These are phyloP conservation scores for Lithophane socia DNA, from an alignment of 2,888 invertebrate genomes.

Conservation along the genomic window DNA sequence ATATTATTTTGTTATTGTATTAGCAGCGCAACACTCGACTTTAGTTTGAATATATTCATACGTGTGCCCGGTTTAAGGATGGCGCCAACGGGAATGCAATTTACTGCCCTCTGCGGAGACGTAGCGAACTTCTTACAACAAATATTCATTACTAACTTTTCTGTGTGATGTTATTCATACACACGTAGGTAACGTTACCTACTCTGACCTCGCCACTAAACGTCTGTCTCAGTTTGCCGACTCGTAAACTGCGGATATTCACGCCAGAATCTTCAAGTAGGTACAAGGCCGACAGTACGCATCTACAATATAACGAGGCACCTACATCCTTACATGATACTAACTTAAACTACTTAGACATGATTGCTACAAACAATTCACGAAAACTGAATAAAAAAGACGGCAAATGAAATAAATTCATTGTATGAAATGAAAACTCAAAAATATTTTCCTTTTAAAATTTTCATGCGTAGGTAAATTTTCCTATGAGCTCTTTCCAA, in stretches of 20 bases:
- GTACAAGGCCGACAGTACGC: slow-evolving; percentile 15
- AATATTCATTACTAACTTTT: slow-evolving; percentile 75
- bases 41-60: slow-evolving; percentile 42
- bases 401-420: background rate
- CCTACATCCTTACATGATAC: background rate
- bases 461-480: slow-evolving; percentile 12
- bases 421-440: slow-evolving; percentile 11
- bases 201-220: slow-evolving; percentile 16
- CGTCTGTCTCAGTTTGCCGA: slow-evolving; percentile 26
- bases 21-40: slow-evolving; percentile 20
- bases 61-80: slow-evolving; percentile 16
- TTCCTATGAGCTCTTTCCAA: slow-evolving; percentile 20
- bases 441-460: slow-evolving; percentile 4
- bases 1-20: slow-evolving; percentile 27
- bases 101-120: slow-evolving; percentile 64
- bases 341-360: slow-evolving; percentile 7
- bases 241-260: slow-evolving; percentile 43
- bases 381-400: slow-evolving; percentile 2
- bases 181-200: slow-evolving; percentile 34
- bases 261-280: slow-evolving; percentile 17
- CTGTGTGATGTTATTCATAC: slow-evolving; percentile 51
- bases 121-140: slow-evolving; percentile 68
- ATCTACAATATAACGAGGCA: slow-evolving; percentile 19
- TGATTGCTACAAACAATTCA: background rate
- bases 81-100: slow-evolving; percentile 64